A percentile compares a stretch with the other conserved stretches of the same genome.
phyloP scores from a whole-genome alignment of 1,140 invertebrate genomes.

The Dendroctonus ponderosae region DNA sequence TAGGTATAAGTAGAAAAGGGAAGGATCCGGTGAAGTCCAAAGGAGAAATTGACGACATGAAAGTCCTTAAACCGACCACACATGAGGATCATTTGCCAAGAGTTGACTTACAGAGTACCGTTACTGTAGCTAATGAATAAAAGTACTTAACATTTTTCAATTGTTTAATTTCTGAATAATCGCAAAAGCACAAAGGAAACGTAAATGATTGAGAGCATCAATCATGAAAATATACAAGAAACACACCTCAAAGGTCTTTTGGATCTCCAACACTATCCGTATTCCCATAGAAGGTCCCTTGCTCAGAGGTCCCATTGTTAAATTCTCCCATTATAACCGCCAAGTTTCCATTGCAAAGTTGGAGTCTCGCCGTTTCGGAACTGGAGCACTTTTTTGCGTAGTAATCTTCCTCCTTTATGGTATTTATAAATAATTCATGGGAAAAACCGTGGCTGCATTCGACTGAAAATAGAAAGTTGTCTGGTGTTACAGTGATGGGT shows the following conservation, averaged over 20 bases:
- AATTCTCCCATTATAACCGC: constrained; percentile 2
- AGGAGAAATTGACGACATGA: constrained; percentile 26
- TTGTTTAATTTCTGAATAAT: too few relatives aligned
- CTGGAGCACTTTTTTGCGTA: constrained; percentile 11
- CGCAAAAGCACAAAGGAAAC: too few relatives aligned
- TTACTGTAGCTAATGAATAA: constrained; percentile 22
- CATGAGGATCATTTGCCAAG: constrained; percentile 13
- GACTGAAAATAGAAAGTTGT: constrained; percentile 25
- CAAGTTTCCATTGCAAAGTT: neutral
- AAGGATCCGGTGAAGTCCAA: constrained; percentile 2
- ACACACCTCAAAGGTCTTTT: neutral
- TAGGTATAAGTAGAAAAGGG: constrained; percentile 19
- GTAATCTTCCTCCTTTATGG: constrained; percentile 16
- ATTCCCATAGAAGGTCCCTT: constrained; percentile 1
- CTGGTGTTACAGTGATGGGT: neutral
- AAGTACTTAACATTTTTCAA: too few relatives aligned
- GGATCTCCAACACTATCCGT: neutral
- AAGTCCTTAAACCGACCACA: constrained; percentile 31
- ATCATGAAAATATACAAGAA: too few relatives aligned
- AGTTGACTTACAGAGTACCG: constrained; percentile 19
- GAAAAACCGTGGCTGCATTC: constrained; percentile 35
- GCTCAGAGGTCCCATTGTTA: neutral
- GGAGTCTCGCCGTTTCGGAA: too few relatives aligned
- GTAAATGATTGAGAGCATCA: too few relatives aligned
- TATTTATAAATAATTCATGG: constrained; percentile 27